Percentiles rank a stretch among this genome's conserved stretches.
Conservation (phyloP, 2,113 vertebrate genomes). For the Excalfactoria chinensis region DNA sequence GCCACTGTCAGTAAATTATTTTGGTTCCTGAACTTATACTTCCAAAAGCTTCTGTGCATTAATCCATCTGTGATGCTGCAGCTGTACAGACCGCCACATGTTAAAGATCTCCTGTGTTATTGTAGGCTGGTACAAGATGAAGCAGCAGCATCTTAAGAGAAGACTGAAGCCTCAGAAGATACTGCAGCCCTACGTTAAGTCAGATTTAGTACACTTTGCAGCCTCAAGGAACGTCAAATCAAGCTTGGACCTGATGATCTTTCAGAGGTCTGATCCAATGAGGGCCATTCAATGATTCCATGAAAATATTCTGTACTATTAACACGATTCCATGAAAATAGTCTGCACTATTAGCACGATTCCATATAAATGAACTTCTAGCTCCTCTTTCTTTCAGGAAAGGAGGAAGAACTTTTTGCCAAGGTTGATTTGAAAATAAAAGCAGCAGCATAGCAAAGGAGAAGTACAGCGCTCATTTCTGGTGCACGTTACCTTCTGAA, state of each 20-base stretch:
- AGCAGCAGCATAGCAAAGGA: neutral
- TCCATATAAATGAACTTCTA: neutral
- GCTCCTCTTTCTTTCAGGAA: slow-evolving; percentile 1
- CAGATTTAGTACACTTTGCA: neutral
- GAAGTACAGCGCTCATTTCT: neutral
- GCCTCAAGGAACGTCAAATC: slow-evolving; percentile 25
- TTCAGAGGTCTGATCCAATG: neutral
- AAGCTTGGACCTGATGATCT: neutral
- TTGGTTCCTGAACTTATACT: neutral
- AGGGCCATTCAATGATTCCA: neutral
- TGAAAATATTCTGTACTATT: neutral
- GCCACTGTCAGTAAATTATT: neutral
- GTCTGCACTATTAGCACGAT: neutral
- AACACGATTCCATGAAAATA: neutral
- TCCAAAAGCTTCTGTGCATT: neutral
- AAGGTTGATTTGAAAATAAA: neutral
- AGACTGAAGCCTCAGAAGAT: neutral
- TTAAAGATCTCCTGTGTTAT: neutral
- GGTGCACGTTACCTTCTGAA: neutral
- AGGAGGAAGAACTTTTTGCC: neutral
- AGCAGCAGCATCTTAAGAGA: neutral
- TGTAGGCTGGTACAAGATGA: neutral
- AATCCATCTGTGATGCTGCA: neutral
- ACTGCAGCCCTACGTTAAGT: neutral
- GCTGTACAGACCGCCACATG: neutral